Evolutionary conservation across 2,888 invertebrate species (phyloP), one percentile per base, ranked within the genome.

Genomic region (Caenorhabditis virilis): DNA sequence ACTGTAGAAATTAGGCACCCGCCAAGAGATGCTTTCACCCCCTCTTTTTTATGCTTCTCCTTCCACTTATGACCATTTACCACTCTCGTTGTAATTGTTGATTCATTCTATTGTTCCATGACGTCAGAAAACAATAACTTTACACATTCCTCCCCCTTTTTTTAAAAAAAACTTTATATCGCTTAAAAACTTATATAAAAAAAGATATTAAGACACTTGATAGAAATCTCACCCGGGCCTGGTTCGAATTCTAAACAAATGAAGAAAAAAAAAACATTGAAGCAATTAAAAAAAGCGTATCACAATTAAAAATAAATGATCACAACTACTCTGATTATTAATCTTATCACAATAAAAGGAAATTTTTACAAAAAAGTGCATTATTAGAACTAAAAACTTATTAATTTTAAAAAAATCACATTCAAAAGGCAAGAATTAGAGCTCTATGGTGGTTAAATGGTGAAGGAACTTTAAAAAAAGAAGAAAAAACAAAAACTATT

Each of bases 171-270:
- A n/a, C n/a, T 30, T 30, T 13, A 30, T n/a, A n/a, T n/a, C n/a
- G n/a, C n/a, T n/a, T n/a, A 30, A 30, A 30, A 30, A 30, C 30
- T 30, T 30, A 30, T 9, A 9, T 30, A 13, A 30, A 30, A 6
- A 30, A 30, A 30, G 13, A 9, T 9, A 30, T 6, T 9, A 6
- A 30, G 7, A 30, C 6, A 30, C 30, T 30, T 30, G 30, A 9
- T 30, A 30, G 30, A 42, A 23, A 42, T 42, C 42, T 42, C 42
- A 42, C 42, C 42, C 23, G 42, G 42, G 42, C 42, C 23, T 42
- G 42, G 42, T 23, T 42, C 42, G 42, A 42, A 23, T 22, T 20
- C 20, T 20, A 23, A 42, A 20, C 23, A 42, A 4, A 11, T 42
- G n/a, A 15, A 22, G 23, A 23, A 9, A 9, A 9, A 30, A 30